Evolutionary conservation across 2,888 invertebrate species (phyloP).

Genomic region (Holacanthella duospinosa): DNA sequence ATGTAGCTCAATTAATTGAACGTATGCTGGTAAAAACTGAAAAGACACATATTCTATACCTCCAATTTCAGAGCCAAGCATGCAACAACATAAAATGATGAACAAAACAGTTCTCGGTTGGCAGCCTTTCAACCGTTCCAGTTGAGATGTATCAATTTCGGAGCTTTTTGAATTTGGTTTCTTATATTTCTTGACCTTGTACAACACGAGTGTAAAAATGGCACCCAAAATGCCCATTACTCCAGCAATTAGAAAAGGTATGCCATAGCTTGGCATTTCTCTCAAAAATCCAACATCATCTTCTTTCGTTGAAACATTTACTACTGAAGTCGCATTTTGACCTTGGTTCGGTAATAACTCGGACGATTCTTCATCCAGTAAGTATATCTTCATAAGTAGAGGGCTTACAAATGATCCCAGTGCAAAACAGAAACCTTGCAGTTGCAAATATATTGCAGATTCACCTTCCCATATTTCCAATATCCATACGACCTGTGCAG

Average conservation of each 20-base stretch:
- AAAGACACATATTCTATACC: background rate
- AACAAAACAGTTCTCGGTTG: too few species aligned
- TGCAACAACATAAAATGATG: background rate
- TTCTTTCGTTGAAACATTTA: too few species aligned
- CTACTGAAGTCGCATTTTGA: too few species aligned
- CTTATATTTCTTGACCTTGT: background rate
- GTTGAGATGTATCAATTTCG: background rate
- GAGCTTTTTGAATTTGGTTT: background rate
- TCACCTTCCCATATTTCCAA: background rate
- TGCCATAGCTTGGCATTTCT: too few species aligned
- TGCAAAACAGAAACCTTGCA: background rate
- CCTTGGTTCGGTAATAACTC: too few species aligned
- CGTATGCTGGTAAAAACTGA: background rate
- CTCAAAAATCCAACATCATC: too few species aligned
- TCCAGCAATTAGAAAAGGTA: background rate
- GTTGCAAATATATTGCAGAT: background rate
- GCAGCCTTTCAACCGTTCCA: too few species aligned
- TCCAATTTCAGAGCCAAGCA: background rate
- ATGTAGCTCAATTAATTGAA: background rate
- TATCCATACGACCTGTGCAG: background rate
- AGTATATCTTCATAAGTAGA: background rate
- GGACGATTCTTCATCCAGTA: background rate
- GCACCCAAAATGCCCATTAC: background rate
- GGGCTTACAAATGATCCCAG: background rate
- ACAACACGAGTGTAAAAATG: background rate